A percentile compares a stretch with the other conserved stretches of the same genome.
phyloP scores from a whole-genome alignment of 2,888 invertebrate genomes.

The Dorcus hopei region DNA sequence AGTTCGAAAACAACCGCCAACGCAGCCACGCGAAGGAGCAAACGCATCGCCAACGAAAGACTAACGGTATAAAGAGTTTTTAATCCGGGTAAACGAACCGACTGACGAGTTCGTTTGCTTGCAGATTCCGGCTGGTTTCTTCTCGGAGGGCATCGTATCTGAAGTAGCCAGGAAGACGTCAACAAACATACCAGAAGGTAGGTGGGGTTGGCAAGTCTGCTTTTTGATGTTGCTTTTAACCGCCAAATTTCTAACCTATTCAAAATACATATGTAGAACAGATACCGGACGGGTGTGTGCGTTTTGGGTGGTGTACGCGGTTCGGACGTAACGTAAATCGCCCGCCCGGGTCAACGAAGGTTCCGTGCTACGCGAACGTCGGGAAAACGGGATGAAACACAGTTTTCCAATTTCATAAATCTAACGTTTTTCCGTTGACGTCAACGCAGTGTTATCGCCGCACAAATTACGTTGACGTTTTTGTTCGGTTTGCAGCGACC shows the following conservation, averaged over 20 bases:
- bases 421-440: conserved; percentile 2
- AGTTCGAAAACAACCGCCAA: not conserved
- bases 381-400: not conserved
- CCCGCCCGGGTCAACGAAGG: not conserved
- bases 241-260: conserved; percentile 10
- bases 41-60: not conserved
- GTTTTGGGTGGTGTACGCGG: not conserved
- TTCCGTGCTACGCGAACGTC: not conserved
- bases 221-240: conserved; percentile 14
- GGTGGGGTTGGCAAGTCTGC: conserved; percentile 8
- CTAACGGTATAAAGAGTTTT: not conserved
- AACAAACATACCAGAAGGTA: conserved; percentile 17
- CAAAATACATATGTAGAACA: not conserved
- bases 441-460: conserved; percentile 2
- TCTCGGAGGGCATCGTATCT: conserved; percentile 20
- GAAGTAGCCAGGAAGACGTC: conserved; percentile 10
- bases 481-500: too few species aligned
- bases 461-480: not conserved
- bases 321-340: not conserved
- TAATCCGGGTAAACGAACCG: not conserved
- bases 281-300: not conserved
- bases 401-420: not conserved
- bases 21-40: not conserved
- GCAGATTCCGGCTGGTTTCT: conserved; percentile 26
- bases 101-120: conserved; percentile 1